These are phyloP conservation scores for Ptychochromis oligacanthus DNA, from an alignment of 2,113 vertebrate species.

Conservation along the genomic window DNA sequence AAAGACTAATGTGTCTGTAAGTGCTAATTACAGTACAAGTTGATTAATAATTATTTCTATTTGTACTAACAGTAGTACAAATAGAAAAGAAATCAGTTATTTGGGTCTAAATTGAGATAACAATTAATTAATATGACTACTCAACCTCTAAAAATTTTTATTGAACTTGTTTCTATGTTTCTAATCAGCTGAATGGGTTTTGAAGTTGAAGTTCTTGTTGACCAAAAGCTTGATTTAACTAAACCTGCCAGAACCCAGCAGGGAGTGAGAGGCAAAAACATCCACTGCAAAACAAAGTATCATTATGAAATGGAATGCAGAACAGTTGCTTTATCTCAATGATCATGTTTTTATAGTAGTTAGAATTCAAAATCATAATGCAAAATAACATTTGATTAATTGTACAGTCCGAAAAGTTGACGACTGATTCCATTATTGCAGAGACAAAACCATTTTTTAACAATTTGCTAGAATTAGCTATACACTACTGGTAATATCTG, in stretches of 20 bases:
- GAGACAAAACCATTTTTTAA: not conserved
- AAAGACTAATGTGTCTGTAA: not conserved
- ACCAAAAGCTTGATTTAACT: not conserved
- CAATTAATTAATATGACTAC: not conserved
- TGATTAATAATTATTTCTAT: not conserved
- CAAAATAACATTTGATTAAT: not conserved
- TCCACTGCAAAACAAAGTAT: not conserved
- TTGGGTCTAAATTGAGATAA: not conserved
- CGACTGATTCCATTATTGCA: too few relatives aligned
- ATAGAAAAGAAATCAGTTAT: not conserved
- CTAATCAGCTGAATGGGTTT: not conserved
- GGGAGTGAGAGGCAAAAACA: not conserved
- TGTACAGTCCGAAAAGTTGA: not conserved
- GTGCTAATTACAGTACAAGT: not conserved
- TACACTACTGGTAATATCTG: not conserved
- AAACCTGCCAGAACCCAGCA: not conserved
- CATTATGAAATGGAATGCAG: not conserved
- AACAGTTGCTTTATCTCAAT: not conserved
- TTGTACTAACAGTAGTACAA: not conserved
- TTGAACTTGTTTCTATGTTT: not conserved
- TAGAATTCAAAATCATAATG: not conserved
- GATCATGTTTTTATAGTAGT: not conserved
- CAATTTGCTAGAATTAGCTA: not conserved
- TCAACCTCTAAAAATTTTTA: not conserved
- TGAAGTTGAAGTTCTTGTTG: rapidly evolving